phyloP scores from a whole-genome alignment of 2,888 invertebrate species.

The Acholoe squamosa region DNA sequence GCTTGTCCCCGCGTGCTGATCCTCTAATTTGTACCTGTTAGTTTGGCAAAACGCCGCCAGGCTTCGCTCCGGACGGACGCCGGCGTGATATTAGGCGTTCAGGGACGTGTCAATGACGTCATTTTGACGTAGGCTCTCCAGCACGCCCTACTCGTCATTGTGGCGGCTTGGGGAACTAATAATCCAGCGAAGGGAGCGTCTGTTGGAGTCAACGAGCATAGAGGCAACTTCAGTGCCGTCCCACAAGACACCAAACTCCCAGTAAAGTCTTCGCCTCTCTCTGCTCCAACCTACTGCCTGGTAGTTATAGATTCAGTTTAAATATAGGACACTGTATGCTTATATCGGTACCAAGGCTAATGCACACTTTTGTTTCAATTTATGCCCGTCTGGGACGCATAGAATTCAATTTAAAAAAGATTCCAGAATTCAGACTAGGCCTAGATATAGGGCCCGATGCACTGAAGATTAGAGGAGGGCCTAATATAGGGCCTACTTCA shows the following conservation, averaged over 20 bases:
- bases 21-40: conserved; percentile 62
- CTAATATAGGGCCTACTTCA: no score
- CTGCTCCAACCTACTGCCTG: no score
- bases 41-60: conserved; percentile 46
- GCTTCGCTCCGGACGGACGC: neutral
- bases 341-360: no score
- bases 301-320: no score
- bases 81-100: conserved; percentile 57
- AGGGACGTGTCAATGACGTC: conserved; percentile 59
- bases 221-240: neutral
- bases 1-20: conserved; percentile 7
- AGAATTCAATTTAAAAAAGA: no score
- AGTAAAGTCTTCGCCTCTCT: neutral
- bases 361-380: no score
- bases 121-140: conserved; percentile 20
- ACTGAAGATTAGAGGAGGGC: no score
- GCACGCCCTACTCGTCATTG: conserved; percentile 48
- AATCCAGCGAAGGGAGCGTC: neutral
- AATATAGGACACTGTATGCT: no score
- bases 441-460: no score
- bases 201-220: neutral
- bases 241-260: neutral
- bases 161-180: conserved; percentile 35
- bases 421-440: no score
- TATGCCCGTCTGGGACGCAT: no score